Evolutionary conservation across 2,113 vertebrate species (phyloP).

Genomic region (Salvelinus namaycush): DNA sequence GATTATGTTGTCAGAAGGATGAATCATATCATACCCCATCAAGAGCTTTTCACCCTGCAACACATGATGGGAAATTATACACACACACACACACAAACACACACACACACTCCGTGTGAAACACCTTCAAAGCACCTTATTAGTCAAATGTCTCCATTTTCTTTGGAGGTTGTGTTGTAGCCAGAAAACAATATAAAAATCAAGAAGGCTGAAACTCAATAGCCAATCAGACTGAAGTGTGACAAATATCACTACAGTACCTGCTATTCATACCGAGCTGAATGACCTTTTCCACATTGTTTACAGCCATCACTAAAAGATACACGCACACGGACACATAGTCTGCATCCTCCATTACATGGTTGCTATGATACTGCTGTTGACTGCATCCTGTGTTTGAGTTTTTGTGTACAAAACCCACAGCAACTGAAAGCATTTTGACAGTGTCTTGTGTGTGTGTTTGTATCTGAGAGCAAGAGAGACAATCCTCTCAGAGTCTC

Average conservation of each 20-base stretch:
- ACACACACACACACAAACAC: no score
- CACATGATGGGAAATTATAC: no score
- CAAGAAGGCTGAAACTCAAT: constrained; percentile 39
- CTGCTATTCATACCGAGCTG: constrained; percentile 45
- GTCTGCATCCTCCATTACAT: constrained; percentile 30
- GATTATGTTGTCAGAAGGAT: no score
- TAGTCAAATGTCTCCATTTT: no score
- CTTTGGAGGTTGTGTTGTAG: no score
- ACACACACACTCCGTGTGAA: constrained; percentile 9
- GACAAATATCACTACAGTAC: constrained; percentile 28
- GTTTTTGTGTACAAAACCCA: neutral
- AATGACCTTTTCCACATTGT: constrained; percentile 53
- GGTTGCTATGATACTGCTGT: constrained; percentile 40
- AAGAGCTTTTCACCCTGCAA: no score
- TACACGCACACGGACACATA: constrained; percentile 35
- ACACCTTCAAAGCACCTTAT: no score
- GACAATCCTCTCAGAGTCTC: constrained; percentile 37
- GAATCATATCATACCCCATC: no score
- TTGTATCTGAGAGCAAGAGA: neutral
- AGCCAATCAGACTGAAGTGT: constrained; percentile 44
- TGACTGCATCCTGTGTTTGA: neutral
- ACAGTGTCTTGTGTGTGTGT: neutral
- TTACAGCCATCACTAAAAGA: constrained; percentile 52
- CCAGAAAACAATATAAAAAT: constrained; percentile 47
- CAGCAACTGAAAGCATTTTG: neutral